phyloP scores from a whole-genome alignment of 2,113 vertebrate species.

The Galeopterus variegatus region DNA sequence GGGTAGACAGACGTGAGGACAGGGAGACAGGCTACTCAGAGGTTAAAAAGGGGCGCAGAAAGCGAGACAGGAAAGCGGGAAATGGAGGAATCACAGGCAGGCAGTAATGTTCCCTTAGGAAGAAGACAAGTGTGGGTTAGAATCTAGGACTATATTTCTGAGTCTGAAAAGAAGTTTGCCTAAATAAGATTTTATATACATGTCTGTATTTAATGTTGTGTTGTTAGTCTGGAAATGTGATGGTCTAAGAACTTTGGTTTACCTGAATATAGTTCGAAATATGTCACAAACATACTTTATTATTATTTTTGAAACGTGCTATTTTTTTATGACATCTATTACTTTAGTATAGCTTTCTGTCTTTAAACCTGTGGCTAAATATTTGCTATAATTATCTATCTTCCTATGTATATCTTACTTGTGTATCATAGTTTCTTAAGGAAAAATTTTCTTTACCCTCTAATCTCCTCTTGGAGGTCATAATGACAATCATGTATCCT shows the following conservation, averaged over 20 bases:
- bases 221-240: conserved; percentile 18
- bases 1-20: neutral
- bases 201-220: neutral
- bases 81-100: neutral
- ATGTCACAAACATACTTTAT: neutral
- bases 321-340: conserved; percentile 47
- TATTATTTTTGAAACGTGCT: neutral
- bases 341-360: neutral
- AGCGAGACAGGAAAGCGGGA: neutral
- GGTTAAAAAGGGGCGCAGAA: neutral
- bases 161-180: neutral
- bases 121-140: neutral
- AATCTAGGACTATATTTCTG: neutral
- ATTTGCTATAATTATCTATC: neutral
- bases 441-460: conserved; percentile 58
- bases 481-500: conserved; percentile 35
- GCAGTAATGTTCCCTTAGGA: neutral
- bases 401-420: neutral
- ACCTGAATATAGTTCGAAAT: neutral
- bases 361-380: neutral
- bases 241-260: neutral
- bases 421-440: neutral
- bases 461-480: conserved; percentile 66
- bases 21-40: neutral
- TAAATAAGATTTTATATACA: neutral